phyloP scores from a whole-genome alignment of 1,140 invertebrate genomes.

The Delia radicum region DNA sequence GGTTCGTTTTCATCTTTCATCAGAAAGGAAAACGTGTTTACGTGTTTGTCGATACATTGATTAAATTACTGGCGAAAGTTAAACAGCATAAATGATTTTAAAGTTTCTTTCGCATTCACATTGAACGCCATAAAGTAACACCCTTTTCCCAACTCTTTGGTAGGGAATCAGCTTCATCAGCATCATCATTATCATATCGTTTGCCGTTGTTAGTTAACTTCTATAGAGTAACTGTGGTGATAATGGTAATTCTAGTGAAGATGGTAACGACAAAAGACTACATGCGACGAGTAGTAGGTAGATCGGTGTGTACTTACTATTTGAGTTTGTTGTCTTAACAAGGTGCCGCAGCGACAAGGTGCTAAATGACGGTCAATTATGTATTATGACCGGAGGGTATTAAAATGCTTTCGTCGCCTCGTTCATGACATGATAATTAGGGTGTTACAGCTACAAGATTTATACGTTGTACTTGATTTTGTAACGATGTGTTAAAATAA shows the following conservation, averaged over 20 bases:
- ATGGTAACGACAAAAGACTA: not conserved
- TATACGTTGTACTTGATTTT: slow-evolving; percentile 2
- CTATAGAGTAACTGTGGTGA: not conserved
- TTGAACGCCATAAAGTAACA: not conserved
- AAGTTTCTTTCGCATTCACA: not conserved
- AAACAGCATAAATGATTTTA: not conserved
- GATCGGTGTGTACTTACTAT: not conserved
- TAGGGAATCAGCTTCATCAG: not conserved
- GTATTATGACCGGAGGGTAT: not conserved
- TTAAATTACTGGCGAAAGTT: slow-evolving; percentile 12
- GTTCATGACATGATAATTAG: slow-evolving; percentile 29
- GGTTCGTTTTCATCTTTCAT: not conserved
- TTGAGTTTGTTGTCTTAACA: not conserved
- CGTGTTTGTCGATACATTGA: not conserved
- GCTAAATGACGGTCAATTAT: slow-evolving; percentile 27
- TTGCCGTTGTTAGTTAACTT: not conserved
- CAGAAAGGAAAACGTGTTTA: not conserved
- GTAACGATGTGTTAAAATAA: slow-evolving; percentile 30
- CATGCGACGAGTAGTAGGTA: not conserved
- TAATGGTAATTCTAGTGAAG: slow-evolving; percentile 14
- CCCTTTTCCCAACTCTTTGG: not conserved
- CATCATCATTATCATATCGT: not conserved
- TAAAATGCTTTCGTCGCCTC: slow-evolving; percentile 19
- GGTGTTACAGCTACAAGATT: slow-evolving; percentile 11
- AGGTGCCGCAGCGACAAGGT: slow-evolving; percentile 28